These are phyloP conservation scores for Acromyrmex charruanus DNA, from an alignment of 1,140 invertebrate species.

Conservation along the genomic window DNA sequence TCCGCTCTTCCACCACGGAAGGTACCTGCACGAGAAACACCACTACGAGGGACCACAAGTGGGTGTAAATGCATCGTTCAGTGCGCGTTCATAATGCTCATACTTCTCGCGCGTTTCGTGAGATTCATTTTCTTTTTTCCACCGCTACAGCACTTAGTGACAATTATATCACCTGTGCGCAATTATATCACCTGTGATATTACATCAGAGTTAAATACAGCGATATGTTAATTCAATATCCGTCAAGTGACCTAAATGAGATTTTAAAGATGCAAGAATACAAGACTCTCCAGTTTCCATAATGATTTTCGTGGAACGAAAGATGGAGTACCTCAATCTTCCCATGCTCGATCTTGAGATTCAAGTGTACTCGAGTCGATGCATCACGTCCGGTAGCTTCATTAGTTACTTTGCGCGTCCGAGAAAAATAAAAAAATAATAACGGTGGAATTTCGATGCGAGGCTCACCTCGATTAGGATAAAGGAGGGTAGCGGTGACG, in stretches of 20 bases:
- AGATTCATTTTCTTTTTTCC: background rate
- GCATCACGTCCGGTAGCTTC: constrained; percentile 1
- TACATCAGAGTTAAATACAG: background rate
- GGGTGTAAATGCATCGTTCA: constrained; percentile 56
- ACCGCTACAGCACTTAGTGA: background rate
- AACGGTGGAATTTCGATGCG: constrained; percentile 1
- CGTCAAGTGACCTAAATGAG: background rate
- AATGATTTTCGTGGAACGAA: background rate
- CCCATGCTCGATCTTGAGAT: background rate
- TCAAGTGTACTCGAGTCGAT: background rate
- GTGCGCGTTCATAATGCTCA: background rate
- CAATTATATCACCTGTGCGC: background rate
- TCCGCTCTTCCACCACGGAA: constrained; percentile 61
- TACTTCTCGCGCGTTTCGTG: background rate
- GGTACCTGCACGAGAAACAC: constrained; percentile 41
- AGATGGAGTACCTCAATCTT: background rate
- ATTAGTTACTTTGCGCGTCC: background rate
- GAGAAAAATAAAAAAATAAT: background rate
- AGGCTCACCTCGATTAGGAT: constrained; percentile 31
- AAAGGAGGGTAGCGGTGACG: background rate
- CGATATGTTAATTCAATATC: background rate
- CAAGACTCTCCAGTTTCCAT: background rate
- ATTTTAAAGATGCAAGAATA: background rate
- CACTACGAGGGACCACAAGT: constrained; percentile 57
- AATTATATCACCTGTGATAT: background rate